Percentiles rank a stretch among this genome's conserved stretches.
Conservation (phyloP, 2,888 invertebrate genomes). For the Tanytarsus gracilentus region DNA sequence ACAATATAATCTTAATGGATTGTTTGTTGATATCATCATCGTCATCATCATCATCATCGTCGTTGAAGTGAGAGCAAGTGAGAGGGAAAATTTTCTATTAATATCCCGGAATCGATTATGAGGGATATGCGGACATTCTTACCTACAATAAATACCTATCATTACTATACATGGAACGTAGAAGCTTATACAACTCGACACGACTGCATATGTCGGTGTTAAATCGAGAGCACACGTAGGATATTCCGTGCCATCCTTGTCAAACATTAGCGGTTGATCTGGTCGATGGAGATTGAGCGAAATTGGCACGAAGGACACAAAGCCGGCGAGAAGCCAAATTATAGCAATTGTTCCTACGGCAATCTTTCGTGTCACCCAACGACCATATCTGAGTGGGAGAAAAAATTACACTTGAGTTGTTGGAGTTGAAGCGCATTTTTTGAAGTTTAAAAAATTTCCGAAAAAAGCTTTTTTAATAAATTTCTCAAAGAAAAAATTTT, state of each 20-base stretch:
- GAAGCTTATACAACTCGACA: slow-evolving; percentile 96
- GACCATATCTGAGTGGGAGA: slow-evolving; percentile 64
- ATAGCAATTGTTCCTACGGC: slow-evolving; percentile 79
- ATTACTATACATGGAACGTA: slow-evolving; percentile 96
- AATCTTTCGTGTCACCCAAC: slow-evolving; percentile 81
- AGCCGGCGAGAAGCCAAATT: slow-evolving; percentile 88
- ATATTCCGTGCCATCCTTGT: slow-evolving; percentile 58
- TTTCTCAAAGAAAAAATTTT: no score
- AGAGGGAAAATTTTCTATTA: not conserved
- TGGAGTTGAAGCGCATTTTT: no score
- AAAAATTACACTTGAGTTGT: not conserved
- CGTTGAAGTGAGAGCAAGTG: not conserved
- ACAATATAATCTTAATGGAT: slow-evolving; percentile 69
- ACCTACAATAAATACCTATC: slow-evolving; percentile 85
- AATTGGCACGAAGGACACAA: slow-evolving; percentile 94
- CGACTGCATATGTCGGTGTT: slow-evolving; percentile 91
- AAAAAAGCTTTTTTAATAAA: not conserved
- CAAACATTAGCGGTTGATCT: slow-evolving; percentile 56
- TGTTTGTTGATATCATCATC: slow-evolving; percentile 34
- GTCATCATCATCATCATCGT: not conserved
- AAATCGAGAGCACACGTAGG: slow-evolving; percentile 93
- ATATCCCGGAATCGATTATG: not conserved
- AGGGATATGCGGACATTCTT: slow-evolving; percentile 33
- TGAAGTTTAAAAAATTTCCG: no score
- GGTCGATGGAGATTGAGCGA: slow-evolving; percentile 86